phyloP scores from a whole-genome alignment of 2,888 invertebrate species.

The Agrochola litura region DNA sequence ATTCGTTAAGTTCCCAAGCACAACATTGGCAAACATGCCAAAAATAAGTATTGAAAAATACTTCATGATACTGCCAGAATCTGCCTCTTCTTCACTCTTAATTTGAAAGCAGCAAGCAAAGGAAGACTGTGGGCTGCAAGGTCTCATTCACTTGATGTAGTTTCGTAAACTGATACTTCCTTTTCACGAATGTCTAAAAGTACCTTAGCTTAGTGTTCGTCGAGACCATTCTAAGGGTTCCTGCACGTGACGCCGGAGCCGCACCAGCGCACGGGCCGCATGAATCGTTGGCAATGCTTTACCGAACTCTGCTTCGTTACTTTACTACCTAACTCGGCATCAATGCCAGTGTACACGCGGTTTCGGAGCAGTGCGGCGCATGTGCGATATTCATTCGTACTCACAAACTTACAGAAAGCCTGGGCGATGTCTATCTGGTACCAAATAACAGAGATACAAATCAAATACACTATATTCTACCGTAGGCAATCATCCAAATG shows the following conservation, averaged over 20 bases:
- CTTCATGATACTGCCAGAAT: conserved; percentile 36
- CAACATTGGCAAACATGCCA: conserved; percentile 3
- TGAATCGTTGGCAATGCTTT: too few relatives aligned
- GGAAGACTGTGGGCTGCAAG: not conserved
- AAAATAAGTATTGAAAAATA: conserved; percentile 33
- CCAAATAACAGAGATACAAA: conserved; percentile 8
- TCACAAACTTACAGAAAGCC: too few relatives aligned
- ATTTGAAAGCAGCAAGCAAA: not conserved
- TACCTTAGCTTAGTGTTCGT: not conserved
- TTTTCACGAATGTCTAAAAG: not conserved
- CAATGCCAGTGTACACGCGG: too few relatives aligned
- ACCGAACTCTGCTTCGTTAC: too few relatives aligned
- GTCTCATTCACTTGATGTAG: not conserved
- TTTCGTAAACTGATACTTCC: not conserved
- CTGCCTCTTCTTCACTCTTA: not conserved
- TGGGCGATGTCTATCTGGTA: not conserved
- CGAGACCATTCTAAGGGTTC: not conserved
- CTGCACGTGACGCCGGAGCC: too few relatives aligned
- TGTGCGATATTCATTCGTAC: too few relatives aligned
- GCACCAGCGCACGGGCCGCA: too few relatives aligned
- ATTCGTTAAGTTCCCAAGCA: conserved; percentile 22
- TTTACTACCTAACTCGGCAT: too few relatives aligned
- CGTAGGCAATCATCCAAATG: conserved; percentile 22
- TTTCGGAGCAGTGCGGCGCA: too few relatives aligned
- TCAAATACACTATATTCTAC: conserved; percentile 21